Evolutionary conservation across 2,888 invertebrate genomes (phyloP), one percentile per base, ranked within the genome.

Genomic region (Helicoverpa assulta): DNA sequence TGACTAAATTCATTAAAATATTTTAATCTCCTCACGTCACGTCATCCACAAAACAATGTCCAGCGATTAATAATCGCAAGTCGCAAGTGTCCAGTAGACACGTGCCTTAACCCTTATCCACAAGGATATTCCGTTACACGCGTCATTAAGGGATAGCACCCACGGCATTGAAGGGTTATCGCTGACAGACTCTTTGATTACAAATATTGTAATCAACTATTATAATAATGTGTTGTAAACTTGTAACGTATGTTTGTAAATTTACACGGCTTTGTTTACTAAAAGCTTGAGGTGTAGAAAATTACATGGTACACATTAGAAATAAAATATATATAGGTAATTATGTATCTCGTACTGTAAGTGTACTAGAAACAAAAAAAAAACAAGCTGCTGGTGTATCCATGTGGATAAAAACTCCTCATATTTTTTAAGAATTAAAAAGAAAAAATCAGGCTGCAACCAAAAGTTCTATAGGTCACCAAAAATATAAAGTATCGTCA

Each of bases 71-170:
- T 61, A 65, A 50, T 68, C 70, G 70, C 56, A 57, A 18, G 29
- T 37, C 18, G 10, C 26, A 43, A 16, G 6, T 29, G 58, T 33
- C 54, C 67, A 71, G 12, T 14, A 0, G 33, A 19, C 29, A 56
- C 78, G 40, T 18, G 54, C 10, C 81, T 52, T 74, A 62, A 76
- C 50, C 33, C 59, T 14, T 57, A 64, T 19, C 59, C 66, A 73
- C 78, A 84, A 77, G 70, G 73, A 66, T 85, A 85, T 85, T 79
- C 57, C 58, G 73, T 85, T 85, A 82, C 84, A 85, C 79, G 74
- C 86, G 54, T 85, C 86, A 85, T 85, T 85, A 85, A 68, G 75
- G 83, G 67, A 60, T 63, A 76, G 67, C 57, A 67, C 62, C 58
- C 55, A 64, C 47, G 64, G 51, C 72, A 43, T 37, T 26, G 68